Base-by-base conservation (phyloP, 2,113 vertebrate genomes). In the Ibidorhyncha struthersii region DNA sequence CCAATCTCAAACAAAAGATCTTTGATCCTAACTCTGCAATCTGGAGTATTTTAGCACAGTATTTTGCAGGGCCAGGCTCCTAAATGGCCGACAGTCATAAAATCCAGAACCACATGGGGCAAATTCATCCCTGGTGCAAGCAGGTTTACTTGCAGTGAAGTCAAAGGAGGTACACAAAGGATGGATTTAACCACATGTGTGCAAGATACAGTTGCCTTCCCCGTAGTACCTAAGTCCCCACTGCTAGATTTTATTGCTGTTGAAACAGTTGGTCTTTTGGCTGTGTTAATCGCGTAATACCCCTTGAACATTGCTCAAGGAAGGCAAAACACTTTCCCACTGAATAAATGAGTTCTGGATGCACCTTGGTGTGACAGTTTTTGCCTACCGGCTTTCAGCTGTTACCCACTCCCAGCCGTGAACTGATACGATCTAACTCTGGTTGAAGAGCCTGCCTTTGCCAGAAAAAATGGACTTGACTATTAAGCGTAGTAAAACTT, bases 381-480 rank as follows among this genome's bases (percentile, higher is more conserved):
- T 90, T 95, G 84, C 82, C 91, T 96, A 52, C 94, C 67, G 81
- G 76, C 80, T 93, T 85, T 96, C 87, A 92, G 91, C 76, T 96
- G 92, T 96, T 91, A 87, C 89, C 71, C 67, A 36, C 84, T 90
- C 91, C 85, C 85, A 81, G 59, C 74, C 36, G 1, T 41, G 81
- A 97, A 88, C 89, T 91, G 93, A 96, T 90, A 49, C 0, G 20
- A 84, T 90, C 93, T 89, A 32, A 95, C 71, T 82, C 96, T 96
- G 96, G 93, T 83, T 32, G 71, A 84, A 91, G 71, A 92, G 62
- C 93, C 86, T 96, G 88, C 89, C 90, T 96, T 96, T 80, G 90
- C 94, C 96, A 86, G 95, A 95, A 94, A 94, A 87, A 95, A 97
- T 50, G 86, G 95, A 97, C 91, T 96, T 90, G 96, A 95, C 94